Base-by-base conservation (phyloP, 2,797 vertebrate species). In the Thalassophryne amazonica region DNA sequence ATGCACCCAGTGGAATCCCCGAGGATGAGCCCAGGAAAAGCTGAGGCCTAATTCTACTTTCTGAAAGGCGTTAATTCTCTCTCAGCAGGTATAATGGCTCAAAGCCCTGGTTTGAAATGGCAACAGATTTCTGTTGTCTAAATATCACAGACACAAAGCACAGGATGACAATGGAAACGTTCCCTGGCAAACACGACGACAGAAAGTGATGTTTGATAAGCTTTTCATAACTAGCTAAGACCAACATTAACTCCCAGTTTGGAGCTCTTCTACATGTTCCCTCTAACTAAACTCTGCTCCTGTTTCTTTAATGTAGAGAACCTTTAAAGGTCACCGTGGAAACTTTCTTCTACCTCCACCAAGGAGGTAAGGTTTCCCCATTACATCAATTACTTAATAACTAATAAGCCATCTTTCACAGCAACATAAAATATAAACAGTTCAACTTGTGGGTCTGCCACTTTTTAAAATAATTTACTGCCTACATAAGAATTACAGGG, bases 1-100 rank as follows among this genome's bases (percentile, higher is more conserved):
- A 56, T 76, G 67, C 74, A 76, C 79, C 71, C 64, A 71, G 72
- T 70, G 76, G 66, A 69, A 82, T 81, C 75, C 81, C 80, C 84
- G 78, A 79, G 16, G 15, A 69, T 41, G 37, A 39, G 56, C 39
- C 51, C 51, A 40, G 61, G 37, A 62, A 62, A 45, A 68, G 46
- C 46, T 39, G 47, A 71, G 29, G 47, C 49, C 52, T 54, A 35
- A 43, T 42, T 58, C 59, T 52, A 31, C 47, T 34, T 58, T 30
- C 27, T 55, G 43, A 73, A 43, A 65, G 65, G 24, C 4, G 4
- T 39, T 20, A 7, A 33, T 51, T 19, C 51, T 50, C 58, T 42
- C 21, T 3, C 9, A 33, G 56, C 56, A 10, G 39, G 60, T 73
- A 46, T 23, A 41, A 53, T 32, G 29, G 49, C 71, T 80, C 75